Evolutionary conservation across 2,797 vertebrate genomes (phyloP), one percentile per base, ranked within the genome.

Genomic region (Allobates femoralis): DNA sequence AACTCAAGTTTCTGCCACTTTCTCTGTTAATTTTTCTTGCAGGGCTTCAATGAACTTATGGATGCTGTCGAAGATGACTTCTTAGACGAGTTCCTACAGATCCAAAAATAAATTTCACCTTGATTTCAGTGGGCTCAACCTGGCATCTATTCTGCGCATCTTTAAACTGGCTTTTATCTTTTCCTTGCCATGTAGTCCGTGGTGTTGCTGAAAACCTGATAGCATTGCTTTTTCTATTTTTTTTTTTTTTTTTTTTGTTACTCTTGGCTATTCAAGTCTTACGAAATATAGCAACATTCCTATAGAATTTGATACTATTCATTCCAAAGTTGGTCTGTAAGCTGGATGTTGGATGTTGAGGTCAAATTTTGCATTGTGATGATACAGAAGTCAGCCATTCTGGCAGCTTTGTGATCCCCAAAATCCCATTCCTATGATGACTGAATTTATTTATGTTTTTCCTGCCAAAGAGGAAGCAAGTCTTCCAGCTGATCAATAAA

Each of bases 1-100:
- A 41, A 4, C 37, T 41, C 3, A 41, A 41, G 37, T 41, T 41
- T 41, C 3, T 41, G 37, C 37, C 37, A 41, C 88, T 78, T 26
- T 83, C 26, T 46, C n/a, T n/a, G n/a, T n/a, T n/a, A n/a, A n/a
- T 60, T 62, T 16, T 2, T 7, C 55, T 50, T 82, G 32, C 92
- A 99, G 98, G 95, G 97, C 92, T 98, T 96, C 0, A 95, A 96
- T 89, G 96, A 96, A 92, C 97, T 99, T 80, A 95, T 95, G 6
- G 96, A 97, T 86, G 97, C 98, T 0, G 98, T 99, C 92, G 98
- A 99, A 90, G 95, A 93, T 15, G 96, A 97, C 84, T 92, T 94
- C 5, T 95, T 99, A 94, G 93, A 96, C 77, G 93, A 98, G 89
- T 98, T 99, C 91, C 95, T 99, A 91, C 98, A 99, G 90, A 87